Percentiles rank a stretch among this genome's conserved stretches.
phyloP scores from a whole-genome alignment of 2,797 vertebrate genomes.

The Rhinatrema bivittatum region DNA sequence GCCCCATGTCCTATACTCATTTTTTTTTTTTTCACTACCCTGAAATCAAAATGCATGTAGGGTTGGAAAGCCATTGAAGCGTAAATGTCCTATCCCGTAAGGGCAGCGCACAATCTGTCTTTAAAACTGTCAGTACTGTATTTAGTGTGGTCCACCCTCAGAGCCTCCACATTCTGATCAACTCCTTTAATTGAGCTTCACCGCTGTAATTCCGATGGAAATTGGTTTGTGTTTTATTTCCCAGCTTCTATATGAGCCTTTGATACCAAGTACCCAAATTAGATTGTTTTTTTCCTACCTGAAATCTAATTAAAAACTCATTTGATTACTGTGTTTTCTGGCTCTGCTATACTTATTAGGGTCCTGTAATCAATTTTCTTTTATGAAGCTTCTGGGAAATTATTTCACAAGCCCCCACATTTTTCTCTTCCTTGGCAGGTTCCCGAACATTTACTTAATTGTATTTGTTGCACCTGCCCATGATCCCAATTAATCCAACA shows the following conservation, averaged over 20 bases:
- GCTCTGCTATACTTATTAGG: conserved; percentile 63
- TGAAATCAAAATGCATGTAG: no score
- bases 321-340: conserved; percentile 68
- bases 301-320: conserved; percentile 70
- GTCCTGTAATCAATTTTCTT: conserved; percentile 68
- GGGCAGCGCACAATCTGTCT: conserved; percentile 6
- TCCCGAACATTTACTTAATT: conserved; percentile 60
- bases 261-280: conserved; percentile 52
- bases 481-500: conserved; percentile 54
- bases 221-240: conserved; percentile 55
- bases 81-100: no score
- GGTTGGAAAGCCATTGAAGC: no score
- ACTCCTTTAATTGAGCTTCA: conserved; percentile 57
- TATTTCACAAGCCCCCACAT: conserved; percentile 66
- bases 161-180: conserved; percentile 33
- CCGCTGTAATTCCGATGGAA: conserved; percentile 55
- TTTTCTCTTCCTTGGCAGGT: conserved; percentile 62
- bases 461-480: conserved; percentile 55
- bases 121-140: conserved; percentile 23
- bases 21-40: no score
- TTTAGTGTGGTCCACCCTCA: conserved; percentile 38
- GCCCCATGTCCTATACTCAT: no score
- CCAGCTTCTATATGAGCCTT: conserved; percentile 44
- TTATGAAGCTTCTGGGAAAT: conserved; percentile 77
- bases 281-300: conserved; percentile 56